These are phyloP conservation scores for Pseudoatta argentina DNA, from an alignment of 1,140 invertebrate genomes.

Conservation along the genomic window DNA sequence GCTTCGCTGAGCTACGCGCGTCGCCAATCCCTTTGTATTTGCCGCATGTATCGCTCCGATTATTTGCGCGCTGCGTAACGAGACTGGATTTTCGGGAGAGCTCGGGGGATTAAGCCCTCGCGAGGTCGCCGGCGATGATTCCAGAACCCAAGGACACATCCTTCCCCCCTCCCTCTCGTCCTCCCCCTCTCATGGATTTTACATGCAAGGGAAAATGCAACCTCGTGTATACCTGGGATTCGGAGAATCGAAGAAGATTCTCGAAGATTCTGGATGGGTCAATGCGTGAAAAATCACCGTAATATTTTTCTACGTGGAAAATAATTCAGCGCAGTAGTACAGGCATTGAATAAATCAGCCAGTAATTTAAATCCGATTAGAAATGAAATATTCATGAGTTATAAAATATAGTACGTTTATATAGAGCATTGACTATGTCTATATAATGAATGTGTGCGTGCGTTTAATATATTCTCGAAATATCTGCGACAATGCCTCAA, in stretches of 20 bases:
- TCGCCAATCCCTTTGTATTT: constrained; percentile 51
- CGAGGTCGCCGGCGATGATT: background rate
- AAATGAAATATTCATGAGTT: background rate
- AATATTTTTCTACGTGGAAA: background rate
- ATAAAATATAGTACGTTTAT: background rate
- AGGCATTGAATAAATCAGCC: background rate
- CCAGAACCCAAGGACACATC: background rate
- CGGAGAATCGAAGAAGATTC: background rate
- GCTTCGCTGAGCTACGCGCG: constrained; percentile 46
- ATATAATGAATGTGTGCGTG: background rate
- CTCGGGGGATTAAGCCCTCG: background rate
- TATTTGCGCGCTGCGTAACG: constrained; percentile 23
- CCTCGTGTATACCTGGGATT: background rate
- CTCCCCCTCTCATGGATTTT: background rate
- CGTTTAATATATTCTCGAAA: background rate
- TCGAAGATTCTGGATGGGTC: background rate
- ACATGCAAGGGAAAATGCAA: background rate
- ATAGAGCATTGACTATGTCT: background rate
- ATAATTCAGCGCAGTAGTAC: background rate
- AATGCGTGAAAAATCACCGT: no score
- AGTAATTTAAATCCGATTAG: background rate
- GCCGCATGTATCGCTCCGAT: constrained; percentile 22
- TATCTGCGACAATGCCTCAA: background rate
- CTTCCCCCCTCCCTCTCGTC: no score
- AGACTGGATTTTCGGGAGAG: background rate